A percentile compares a stretch with the other conserved stretches of the same genome.
phyloP scores from a whole-genome alignment of 1,140 invertebrate genomes.

The Micrasema minimum region DNA sequence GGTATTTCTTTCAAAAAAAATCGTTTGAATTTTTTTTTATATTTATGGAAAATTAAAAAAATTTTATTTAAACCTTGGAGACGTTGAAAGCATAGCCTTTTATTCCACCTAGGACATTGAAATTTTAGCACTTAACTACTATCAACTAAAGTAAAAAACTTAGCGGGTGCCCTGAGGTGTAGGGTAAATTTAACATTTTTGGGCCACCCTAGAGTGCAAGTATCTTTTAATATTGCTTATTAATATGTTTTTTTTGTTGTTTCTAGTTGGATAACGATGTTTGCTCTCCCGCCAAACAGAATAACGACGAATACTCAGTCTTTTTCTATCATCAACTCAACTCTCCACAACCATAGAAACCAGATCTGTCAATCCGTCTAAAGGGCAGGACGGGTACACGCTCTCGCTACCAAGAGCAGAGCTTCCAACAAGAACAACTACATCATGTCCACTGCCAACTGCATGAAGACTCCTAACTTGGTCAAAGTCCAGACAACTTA shows the following conservation, averaged over 20 bases:
- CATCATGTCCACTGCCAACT: slow-evolving; percentile 39
- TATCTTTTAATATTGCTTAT: too few species aligned
- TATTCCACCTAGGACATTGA: too few species aligned
- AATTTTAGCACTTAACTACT: too few species aligned
- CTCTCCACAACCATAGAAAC: slow-evolving; percentile 14
- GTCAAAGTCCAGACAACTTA: slow-evolving; percentile 44
- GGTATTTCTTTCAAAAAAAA: too few species aligned
- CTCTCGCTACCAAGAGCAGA: slow-evolving; percentile 38
- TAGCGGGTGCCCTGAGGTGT: too few species aligned
- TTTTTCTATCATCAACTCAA: slow-evolving; percentile 48
- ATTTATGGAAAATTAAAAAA: too few species aligned
- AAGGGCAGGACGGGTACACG: slow-evolving; percentile 23
- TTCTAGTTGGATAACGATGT: slow-evolving; percentile 61
- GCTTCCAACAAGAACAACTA: slow-evolving; percentile 47
- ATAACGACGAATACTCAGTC: slow-evolving; percentile 47
- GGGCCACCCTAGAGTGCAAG: too few species aligned
- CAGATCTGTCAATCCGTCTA: slow-evolving; percentile 21
- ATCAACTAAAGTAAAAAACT: too few species aligned
- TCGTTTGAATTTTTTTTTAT: too few species aligned
- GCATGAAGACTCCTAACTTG: slow-evolving; percentile 29
- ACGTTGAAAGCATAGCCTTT: too few species aligned
- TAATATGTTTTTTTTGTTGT: slow-evolving; percentile 41
- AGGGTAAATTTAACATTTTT: too few species aligned
- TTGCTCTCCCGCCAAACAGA: slow-evolving; percentile 36
- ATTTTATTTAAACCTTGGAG: too few species aligned